Evolutionary conservation across 2,888 invertebrate species (phyloP), one percentile per base, ranked within the genome.

Genomic region (Holacanthella duospinosa): DNA sequence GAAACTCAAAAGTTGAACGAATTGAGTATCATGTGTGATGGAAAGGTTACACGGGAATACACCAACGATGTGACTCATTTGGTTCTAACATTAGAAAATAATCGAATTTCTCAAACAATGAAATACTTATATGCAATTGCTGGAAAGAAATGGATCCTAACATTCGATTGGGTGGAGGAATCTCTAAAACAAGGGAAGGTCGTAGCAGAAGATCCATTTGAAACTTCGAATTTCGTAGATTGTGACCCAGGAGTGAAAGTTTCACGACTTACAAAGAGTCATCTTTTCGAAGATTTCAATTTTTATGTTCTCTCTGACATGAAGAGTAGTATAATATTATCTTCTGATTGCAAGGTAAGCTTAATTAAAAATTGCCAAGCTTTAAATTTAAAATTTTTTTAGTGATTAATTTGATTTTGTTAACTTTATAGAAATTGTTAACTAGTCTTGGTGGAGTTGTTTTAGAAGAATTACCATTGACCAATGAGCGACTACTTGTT

Each of bases 41-140:
- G 69, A 1, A 27, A 25, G 1, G 68, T 68, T 1, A 53, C 29
- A 1, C 63, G 63, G 55, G 65, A 68, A 0, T 69, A 61, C 26
- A 59, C 27, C 1, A 60, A 64, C 1, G 69, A 71, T 0, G 69
- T 70, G 2, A 68, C 70, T 1, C 72, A 72, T 64, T 55, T 72
- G 24, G 48, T 72, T 9, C 59, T 72, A 9, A 64, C 63, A n/a
- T 48, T 72, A 24, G 64, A 61, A 24, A 58, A 59, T 24, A 62
- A 64, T 2, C 44, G 68, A 24, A 67, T 71, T 9, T 68, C 69
- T 19, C 70, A 72, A 21, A 72, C 72, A 0, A 61, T 72, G 59
- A 72, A 72, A 55, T 72, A 72, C 55, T 48, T 72, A 1, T 64
- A 67, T 43, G 72, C 72, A 0, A 70, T 72, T 56, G 72, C 70